phyloP scores from a whole-genome alignment of 2,113 vertebrate genomes.

The Ivindomyrus marchei region DNA sequence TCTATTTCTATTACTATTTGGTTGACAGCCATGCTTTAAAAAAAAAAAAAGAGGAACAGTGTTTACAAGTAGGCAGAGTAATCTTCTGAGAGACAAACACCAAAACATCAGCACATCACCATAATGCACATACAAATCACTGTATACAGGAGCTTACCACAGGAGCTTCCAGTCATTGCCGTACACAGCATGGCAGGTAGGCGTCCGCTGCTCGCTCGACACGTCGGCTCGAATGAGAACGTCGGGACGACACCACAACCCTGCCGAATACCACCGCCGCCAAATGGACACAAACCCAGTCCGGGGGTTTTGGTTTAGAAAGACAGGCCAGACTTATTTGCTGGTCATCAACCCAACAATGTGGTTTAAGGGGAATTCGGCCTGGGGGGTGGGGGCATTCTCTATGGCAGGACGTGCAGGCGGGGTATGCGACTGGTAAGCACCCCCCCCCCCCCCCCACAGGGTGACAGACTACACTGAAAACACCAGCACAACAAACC shows the following conservation, averaged over 20 bases:
- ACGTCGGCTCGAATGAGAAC: constrained; percentile 42
- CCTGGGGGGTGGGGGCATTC: constrained; percentile 41
- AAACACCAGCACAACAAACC: neutral
- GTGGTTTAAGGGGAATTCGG: constrained; percentile 51
- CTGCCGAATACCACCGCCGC: constrained; percentile 35
- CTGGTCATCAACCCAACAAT: constrained; percentile 47
- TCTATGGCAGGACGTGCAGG: constrained; percentile 37
- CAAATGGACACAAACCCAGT: constrained; percentile 53
- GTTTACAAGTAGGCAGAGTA: neutral
- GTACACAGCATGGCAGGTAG: constrained; percentile 27
- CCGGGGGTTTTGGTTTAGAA: constrained; percentile 66
- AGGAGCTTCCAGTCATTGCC: neutral
- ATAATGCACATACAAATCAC: neutral
- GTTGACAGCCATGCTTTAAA: neutral
- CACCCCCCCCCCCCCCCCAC: too few species aligned
- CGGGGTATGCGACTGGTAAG: neutral
- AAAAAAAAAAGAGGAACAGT: neutral
- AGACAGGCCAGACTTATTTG: constrained; percentile 58
- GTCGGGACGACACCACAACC: constrained; percentile 45
- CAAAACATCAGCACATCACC: neutral
- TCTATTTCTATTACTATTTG: neutral
- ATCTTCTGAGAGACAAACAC: neutral
- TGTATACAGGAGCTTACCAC: neutral
- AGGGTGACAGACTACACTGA: neutral
- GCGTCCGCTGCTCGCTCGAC: constrained; percentile 35